phyloP scores from a whole-genome alignment of 2,888 invertebrate species.

The Phyllotreta striolata region DNA sequence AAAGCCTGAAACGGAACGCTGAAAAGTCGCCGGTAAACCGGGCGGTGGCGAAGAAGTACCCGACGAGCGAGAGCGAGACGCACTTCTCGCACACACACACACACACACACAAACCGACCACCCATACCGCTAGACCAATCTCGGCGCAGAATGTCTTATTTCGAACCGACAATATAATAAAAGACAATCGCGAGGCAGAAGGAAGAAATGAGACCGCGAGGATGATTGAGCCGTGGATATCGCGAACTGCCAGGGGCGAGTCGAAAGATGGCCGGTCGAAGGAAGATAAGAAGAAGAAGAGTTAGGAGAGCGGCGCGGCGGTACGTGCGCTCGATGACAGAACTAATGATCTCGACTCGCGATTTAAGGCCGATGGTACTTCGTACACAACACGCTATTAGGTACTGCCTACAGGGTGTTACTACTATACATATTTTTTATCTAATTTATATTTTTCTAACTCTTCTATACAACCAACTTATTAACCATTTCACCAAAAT shows the following conservation, averaged over 20 bases:
- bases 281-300: conserved; percentile 39
- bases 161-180: conserved; percentile 60
- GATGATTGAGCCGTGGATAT: conserved; percentile 61
- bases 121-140: conserved; percentile 63
- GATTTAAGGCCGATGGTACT: conserved; percentile 46
- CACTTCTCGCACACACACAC: conserved; percentile 29
- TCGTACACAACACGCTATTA: conserved; percentile 38
- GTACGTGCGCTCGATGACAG: conserved; percentile 52
- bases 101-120: conserved; percentile 52
- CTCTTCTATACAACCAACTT: too few relatives aligned
- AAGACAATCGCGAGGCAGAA: conserved; percentile 61
- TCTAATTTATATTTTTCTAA: too few relatives aligned
- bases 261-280: conserved; percentile 51
- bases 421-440: too few relatives aligned
- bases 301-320: conserved; percentile 41
- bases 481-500: too few relatives aligned
- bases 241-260: conserved; percentile 55
- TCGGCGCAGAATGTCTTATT: conserved; percentile 62
- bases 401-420: conserved; percentile 36
- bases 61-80: conserved; percentile 43
- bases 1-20: conserved; percentile 21
- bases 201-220: conserved; percentile 59
- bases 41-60: conserved; percentile 24
- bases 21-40: conserved; percentile 45
- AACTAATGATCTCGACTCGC: conserved; percentile 50